These are phyloP conservation scores for Gasterosteus aculeatus DNA, from an alignment of 2,113 vertebrate species.

Conservation along the genomic window DNA sequence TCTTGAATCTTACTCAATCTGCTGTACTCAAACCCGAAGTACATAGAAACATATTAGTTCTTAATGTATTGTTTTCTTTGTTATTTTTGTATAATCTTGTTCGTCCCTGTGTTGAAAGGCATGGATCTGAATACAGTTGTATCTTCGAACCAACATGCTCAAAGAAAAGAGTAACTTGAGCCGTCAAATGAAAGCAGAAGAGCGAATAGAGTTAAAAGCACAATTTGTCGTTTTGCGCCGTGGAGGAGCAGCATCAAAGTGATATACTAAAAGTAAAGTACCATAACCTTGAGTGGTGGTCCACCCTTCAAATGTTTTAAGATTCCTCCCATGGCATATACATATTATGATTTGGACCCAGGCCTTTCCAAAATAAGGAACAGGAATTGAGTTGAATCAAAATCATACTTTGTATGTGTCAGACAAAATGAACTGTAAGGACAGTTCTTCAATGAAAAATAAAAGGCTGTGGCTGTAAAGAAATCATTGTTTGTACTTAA, in stretches of 20 bases:
- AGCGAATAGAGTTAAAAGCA: neutral
- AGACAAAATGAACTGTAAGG: neutral
- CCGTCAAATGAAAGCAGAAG: neutral
- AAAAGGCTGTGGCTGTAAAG: too few species aligned
- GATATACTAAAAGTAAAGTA: neutral
- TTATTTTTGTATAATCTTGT: neutral
- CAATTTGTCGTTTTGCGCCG: neutral
- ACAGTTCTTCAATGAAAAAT: neutral
- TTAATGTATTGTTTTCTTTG: neutral
- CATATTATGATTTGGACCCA: neutral
- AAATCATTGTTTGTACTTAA: neutral
- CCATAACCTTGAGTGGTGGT: neutral
- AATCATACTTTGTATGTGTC: neutral
- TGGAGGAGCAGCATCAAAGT: neutral
- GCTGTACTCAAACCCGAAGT: neutral
- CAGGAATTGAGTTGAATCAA: neutral
- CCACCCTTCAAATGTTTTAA: neutral
- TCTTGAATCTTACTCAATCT: neutral
- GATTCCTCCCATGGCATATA: neutral
- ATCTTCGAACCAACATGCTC: neutral
- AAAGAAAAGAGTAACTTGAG: neutral
- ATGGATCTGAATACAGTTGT: neutral
- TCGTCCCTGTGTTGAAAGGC: neutral
- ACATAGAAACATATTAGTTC: too few species aligned
- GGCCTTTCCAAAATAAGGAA: neutral